phyloP scores from a whole-genome alignment of 2,797 vertebrate species.

The Labeo calbasu region DNA sequence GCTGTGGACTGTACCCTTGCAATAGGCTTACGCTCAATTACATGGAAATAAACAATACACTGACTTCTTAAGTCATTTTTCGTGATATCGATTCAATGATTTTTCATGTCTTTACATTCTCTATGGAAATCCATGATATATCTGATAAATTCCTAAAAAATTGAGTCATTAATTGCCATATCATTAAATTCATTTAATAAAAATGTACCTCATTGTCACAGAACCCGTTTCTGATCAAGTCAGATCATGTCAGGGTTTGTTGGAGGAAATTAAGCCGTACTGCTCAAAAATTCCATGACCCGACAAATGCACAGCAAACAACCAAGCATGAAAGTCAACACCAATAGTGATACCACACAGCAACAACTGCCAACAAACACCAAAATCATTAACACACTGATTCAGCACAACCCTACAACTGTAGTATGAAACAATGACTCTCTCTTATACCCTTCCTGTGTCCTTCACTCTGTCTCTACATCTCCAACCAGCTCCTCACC shows the following conservation, averaged over 20 bases:
- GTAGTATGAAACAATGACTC: background rate
- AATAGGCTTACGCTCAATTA: conserved; percentile 16
- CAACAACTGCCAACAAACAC: conserved; percentile 4
- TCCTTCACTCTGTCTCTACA: background rate
- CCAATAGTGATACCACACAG: background rate
- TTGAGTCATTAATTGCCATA: background rate
- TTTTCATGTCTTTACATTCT: background rate
- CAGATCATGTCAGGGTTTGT: background rate
- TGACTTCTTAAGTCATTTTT: background rate
- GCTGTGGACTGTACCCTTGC: background rate
- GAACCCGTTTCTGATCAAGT: background rate
- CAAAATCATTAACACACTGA: background rate
- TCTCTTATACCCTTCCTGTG: too few relatives aligned
- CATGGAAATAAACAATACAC: background rate
- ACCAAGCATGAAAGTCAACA: background rate
- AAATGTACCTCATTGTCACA: background rate
- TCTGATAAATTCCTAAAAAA: background rate
- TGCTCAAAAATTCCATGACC: background rate
- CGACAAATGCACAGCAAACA: background rate
- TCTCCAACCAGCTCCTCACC: conserved; percentile 71
- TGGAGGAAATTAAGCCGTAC: background rate
- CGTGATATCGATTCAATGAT: background rate
- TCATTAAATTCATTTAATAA: background rate
- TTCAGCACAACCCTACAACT: background rate
- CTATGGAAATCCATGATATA: background rate